Evolutionary conservation across 2,888 invertebrate species (phyloP).

Genomic region (Cerceris ruficornis): DNA sequence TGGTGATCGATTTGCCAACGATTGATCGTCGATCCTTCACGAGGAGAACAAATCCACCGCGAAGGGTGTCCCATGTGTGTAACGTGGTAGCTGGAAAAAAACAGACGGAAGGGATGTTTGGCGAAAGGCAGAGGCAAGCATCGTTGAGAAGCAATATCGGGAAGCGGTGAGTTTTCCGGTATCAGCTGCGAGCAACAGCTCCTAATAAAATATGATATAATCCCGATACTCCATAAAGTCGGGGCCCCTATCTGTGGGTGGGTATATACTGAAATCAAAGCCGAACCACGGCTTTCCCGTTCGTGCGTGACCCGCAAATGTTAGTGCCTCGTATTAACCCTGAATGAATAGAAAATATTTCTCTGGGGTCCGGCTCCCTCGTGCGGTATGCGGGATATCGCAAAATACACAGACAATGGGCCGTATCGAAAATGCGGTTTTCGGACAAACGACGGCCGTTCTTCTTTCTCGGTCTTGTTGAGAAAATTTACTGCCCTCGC

Average conservation of each 20-base stretch:
- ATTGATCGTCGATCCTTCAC: not conserved
- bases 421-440: slow-evolving; percentile 16
- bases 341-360: slow-evolving; percentile 43
- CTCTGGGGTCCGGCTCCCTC: not conserved
- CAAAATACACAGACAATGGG: slow-evolving; percentile 13
- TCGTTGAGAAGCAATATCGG: slow-evolving; percentile 39
- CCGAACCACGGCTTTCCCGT: not conserved
- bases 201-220: slow-evolving; percentile 60
- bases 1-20: slow-evolving; percentile 1
- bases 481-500: not conserved
- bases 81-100: not conserved
- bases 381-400: not conserved
- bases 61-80: not conserved
- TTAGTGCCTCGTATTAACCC: slow-evolving; percentile 29
- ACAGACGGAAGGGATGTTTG: slow-evolving; percentile 8
- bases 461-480: slow-evolving; percentile 8
- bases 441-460: slow-evolving; percentile 10
- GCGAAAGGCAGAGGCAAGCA: slow-evolving; percentile 6
- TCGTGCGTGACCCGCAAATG: slow-evolving; percentile 24
- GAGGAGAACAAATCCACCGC: not conserved
- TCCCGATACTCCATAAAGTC: slow-evolving; percentile 50
- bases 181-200: slow-evolving; percentile 52
- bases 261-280: slow-evolving; percentile 30
- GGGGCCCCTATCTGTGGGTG: slow-evolving; percentile 20
- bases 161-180: slow-evolving; percentile 41